phyloP scores from a whole-genome alignment of 2,797 vertebrate genomes.

The Channa striata region DNA sequence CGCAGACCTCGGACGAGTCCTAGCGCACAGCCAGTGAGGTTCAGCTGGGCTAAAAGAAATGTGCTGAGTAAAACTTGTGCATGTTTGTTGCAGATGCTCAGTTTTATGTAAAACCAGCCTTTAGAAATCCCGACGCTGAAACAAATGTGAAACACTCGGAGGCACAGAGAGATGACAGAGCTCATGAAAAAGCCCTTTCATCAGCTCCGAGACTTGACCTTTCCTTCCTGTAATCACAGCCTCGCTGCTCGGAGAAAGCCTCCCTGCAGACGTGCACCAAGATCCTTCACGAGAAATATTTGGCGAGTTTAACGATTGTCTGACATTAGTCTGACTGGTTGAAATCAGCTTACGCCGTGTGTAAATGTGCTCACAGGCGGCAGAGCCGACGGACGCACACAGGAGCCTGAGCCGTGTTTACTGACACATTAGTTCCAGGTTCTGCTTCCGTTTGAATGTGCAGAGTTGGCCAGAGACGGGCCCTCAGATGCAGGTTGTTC shows the following conservation, averaged over 20 bases:
- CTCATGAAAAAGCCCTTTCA: slow-evolving; percentile 17
- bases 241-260: neutral
- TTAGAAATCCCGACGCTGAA: neutral
- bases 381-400: neutral
- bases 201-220: slow-evolving; percentile 27
- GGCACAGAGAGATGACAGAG: neutral
- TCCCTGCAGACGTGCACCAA: neutral
- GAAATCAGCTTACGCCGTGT: neutral
- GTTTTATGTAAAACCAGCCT: neutral
- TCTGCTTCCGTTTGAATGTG: neutral
- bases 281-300: neutral
- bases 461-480: neutral
- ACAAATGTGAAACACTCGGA: neutral
- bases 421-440: neutral
- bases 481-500: neutral
- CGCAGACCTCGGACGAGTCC: no score
- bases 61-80: no score
- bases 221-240: slow-evolving; percentile 13
- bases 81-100: neutral
- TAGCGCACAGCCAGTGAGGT: no score
- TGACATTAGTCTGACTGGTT: neutral
- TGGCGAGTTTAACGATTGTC: neutral
- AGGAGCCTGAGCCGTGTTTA: neutral
- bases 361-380: neutral
- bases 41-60: no score